These are phyloP conservation scores for Myotis vivesi DNA, from an alignment of 2,797 vertebrate genomes.

Conservation along the genomic window DNA sequence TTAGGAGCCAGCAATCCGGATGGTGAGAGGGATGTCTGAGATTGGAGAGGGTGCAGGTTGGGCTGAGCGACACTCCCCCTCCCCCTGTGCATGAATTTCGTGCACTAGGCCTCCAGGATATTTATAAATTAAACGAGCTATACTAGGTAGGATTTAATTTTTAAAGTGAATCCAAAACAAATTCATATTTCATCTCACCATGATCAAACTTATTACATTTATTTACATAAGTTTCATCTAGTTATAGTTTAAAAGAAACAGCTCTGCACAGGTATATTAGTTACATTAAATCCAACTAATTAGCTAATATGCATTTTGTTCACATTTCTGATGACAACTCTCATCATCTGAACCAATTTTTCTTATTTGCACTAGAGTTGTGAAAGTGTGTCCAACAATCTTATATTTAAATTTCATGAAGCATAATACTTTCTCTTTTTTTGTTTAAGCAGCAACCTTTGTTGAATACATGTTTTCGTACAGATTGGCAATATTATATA, in stretches of 20 bases:
- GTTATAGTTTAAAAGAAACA: constrained; percentile 28
- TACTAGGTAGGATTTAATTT: neutral
- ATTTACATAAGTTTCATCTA: neutral
- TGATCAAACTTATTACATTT: neutral
- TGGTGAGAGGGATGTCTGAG: no score
- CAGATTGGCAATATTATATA: constrained; percentile 13
- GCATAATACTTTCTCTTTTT: neutral
- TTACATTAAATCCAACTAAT: neutral
- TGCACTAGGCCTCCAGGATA: neutral
- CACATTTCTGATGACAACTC: neutral
- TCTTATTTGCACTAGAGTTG: neutral
- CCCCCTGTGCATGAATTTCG: no score
- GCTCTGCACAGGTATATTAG: neutral
- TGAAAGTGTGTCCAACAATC: neutral
- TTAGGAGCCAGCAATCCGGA: no score
- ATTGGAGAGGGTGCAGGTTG: no score
- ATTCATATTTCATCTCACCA: neutral
- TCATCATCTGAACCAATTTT: neutral
- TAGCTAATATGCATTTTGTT: neutral
- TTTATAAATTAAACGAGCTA: neutral
- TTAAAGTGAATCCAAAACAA: constrained; percentile 32
- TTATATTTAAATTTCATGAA: constrained; percentile 22
- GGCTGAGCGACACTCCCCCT: no score
- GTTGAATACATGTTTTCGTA: constrained; percentile 3
- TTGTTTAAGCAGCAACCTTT: neutral